phyloP scores from a whole-genome alignment of 2,888 invertebrate genomes.

The Pristionchus japonicus region DNA sequence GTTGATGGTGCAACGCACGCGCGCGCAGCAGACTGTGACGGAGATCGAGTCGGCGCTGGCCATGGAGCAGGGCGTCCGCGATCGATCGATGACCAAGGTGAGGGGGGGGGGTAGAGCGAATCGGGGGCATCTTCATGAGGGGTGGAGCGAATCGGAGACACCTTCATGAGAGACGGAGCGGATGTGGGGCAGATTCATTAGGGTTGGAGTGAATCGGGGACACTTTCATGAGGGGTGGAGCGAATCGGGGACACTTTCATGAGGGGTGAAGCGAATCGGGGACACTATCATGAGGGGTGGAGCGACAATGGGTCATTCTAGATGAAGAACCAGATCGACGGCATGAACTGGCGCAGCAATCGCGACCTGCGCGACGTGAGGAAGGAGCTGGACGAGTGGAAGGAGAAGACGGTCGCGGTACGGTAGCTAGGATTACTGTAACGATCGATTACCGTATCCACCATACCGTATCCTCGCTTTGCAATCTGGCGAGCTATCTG shows the following conservation, averaged over 20 bases:
- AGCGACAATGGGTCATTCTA: neutral
- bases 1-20: neutral
- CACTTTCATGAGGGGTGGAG: neutral
- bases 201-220: neutral
- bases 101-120: neutral
- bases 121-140: neutral
- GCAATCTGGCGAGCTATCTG: neutral
- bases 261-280: neutral
- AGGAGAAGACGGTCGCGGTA: neutral
- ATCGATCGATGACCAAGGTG: slow-evolving; percentile 26
- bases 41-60: neutral
- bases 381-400: neutral
- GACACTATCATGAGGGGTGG: neutral
- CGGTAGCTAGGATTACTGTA: neutral
- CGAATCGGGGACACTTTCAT: neutral
- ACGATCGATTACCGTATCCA: neutral
- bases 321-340: neutral
- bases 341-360: neutral
- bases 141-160: neutral
- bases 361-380: neutral
- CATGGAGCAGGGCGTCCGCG: neutral
- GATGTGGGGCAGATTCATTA: neutral
- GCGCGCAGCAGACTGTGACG: neutral
- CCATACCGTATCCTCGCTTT: neutral
- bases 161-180: neutral